These are phyloP conservation scores for Eidolon dupreanum DNA, from an alignment of 2,797 vertebrate species.

Conservation along the genomic window DNA sequence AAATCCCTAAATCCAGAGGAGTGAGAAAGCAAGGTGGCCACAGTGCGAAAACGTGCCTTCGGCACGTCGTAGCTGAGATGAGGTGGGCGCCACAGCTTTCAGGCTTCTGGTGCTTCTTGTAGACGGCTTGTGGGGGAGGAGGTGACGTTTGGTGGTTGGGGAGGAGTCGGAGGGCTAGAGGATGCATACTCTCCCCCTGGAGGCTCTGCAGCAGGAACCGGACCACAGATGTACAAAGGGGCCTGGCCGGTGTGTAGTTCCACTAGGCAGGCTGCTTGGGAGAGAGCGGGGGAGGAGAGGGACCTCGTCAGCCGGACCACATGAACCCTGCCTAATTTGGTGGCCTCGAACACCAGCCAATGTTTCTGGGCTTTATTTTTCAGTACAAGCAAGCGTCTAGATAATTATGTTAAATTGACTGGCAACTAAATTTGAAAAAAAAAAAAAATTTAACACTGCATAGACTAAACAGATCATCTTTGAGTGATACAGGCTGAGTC, in stretches of 20 bases:
- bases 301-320: neutral
- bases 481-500: too few relatives aligned
- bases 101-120: neutral
- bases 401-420: neutral
- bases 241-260: rapidly evolving
- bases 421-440: neutral
- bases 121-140: neutral
- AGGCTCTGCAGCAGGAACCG: neutral
- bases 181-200: neutral
- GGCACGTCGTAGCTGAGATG: neutral
- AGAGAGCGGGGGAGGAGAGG: neutral
- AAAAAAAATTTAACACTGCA: neutral
- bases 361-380: neutral
- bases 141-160: neutral
- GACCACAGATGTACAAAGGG: neutral
- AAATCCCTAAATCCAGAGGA: neutral
- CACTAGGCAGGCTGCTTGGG: too few relatives aligned
- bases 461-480: neutral
- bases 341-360: neutral
- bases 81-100: neutral
- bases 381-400: neutral
- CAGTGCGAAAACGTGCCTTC: neutral
- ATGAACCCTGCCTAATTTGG: rapidly evolving
- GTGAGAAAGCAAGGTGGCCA: neutral
- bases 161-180: neutral